Base-by-base conservation (phyloP, 2,888 invertebrate genomes). In the Callyntrura guangdongensis region DNA sequence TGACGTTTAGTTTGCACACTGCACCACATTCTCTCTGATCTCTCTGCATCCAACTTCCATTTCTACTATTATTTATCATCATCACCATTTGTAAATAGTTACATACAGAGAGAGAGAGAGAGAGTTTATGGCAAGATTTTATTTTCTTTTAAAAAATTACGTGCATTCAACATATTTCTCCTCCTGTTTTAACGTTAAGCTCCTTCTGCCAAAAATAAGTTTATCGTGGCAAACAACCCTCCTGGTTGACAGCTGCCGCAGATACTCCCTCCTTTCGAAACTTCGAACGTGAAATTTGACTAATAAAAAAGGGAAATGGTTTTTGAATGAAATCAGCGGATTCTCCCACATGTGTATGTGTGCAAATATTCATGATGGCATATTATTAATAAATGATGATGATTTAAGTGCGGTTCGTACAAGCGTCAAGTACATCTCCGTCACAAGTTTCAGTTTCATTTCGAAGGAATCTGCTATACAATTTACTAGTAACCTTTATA, bases 151-250 rank as follows among this genome's bases (percentile, higher is more conserved):
- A n/a, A n/a, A n/a, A n/a, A n/a, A n/a, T n/a, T n/a, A n/a, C n/a
- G n/a, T n/a, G n/a, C n/a, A n/a, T n/a, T n/a, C n/a, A n/a, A n/a
- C n/a, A n/a, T n/a, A n/a, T n/a, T n/a, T n/a, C n/a, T n/a, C n/a
- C n/a, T n/a, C n/a, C n/a, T n/a, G n/a, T n/a, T n/a, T n/a, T n/a
- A n/a, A n/a, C n/a, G n/a, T n/a, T n/a, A n/a, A n/a, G n/a, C n/a
- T n/a, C n/a, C n/a, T 27, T 17, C 53, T 53, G 77, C 77, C 77
- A 77, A 77, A 77, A 77, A 53, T 74, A 74, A n/a, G 53, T 77
- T 77, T 77, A 53, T 77, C 77, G 56, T 53, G 49, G 53, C 25
- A 77, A n/a, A n/a, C n/a, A n/a, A 56, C 14, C n/a, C 74, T 77
- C 49, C 2, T 25, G 12, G 77, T 49, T 77, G 69, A 72, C 69